Percentiles rank a stretch among this genome's conserved stretches.
These are phyloP conservation scores for Syngnathus scovelli DNA, from an alignment of 2,113 vertebrate species.

Conservation along the genomic window DNA sequence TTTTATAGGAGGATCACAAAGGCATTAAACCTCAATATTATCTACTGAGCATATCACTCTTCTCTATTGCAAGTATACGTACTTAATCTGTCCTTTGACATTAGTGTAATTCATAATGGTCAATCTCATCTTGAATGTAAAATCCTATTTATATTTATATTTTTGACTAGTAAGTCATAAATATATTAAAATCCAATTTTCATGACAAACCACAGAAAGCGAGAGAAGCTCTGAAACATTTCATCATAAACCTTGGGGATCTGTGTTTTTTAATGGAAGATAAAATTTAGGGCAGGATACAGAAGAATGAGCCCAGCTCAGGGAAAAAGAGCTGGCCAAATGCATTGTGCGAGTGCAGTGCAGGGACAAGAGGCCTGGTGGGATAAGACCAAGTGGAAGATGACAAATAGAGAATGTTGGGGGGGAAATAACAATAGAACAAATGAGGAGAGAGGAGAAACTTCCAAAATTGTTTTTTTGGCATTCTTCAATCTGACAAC, in stretches of 20 bases:
- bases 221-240: slow-evolving; percentile 46
- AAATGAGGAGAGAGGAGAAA: slow-evolving; percentile 3
- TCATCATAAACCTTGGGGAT: slow-evolving; percentile 46
- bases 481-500: neutral
- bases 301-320: slow-evolving; percentile 42
- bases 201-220: slow-evolving; percentile 3
- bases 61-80: neutral
- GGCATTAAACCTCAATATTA: neutral
- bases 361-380: slow-evolving; percentile 44
- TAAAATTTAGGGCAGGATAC: slow-evolving; percentile 54
- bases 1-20: neutral
- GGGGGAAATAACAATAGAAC: slow-evolving; percentile 14
- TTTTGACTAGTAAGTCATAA: slow-evolving; percentile 2
- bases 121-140: neutral
- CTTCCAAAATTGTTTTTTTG: neutral
- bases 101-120: neutral
- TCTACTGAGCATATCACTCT: neutral
- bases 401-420: slow-evolving; percentile 21
- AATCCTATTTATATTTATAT: slow-evolving; percentile 8
- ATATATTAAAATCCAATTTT: slow-evolving; percentile 14
- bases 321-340: slow-evolving; percentile 48
- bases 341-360: slow-evolving; percentile 51
- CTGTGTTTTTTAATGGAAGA: slow-evolving; percentile 54
- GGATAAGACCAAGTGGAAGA: slow-evolving; percentile 48
- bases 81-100: neutral